Evolutionary conservation across 2,113 vertebrate species (phyloP).

Genomic region (Verasper variegatus): DNA sequence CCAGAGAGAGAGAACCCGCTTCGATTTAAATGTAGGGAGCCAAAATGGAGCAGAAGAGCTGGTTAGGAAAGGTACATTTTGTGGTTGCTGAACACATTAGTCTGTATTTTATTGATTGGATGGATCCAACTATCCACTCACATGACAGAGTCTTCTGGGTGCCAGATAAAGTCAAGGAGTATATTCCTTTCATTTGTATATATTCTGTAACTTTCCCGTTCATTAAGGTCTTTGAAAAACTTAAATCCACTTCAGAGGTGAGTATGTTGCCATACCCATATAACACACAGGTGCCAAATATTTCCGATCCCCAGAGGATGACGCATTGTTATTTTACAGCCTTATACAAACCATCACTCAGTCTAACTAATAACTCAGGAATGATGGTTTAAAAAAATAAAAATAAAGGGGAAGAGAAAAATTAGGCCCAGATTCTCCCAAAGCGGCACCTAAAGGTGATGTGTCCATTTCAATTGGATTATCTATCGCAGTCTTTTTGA

Average conservation of each 20-base stretch:
- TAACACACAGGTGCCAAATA: slow-evolving; percentile 46
- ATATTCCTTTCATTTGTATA: background rate
- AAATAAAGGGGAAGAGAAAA: background rate
- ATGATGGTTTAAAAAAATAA: slow-evolving; percentile 22
- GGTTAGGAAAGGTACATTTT: no score
- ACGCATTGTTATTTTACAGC: slow-evolving; percentile 48
- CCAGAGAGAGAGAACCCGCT: background rate
- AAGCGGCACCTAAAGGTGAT: slow-evolving; percentile 64
- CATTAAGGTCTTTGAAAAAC: background rate
- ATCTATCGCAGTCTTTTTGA: slow-evolving; percentile 69
- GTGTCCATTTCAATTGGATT: slow-evolving; percentile 75
- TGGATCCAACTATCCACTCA: background rate
- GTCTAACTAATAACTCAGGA: slow-evolving; percentile 38
- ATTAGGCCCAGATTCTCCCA: slow-evolving; percentile 38
- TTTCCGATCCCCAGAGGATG: slow-evolving; percentile 45
- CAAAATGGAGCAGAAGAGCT: no score
- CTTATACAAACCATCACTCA: slow-evolving; percentile 36
- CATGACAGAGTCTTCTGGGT: no score
- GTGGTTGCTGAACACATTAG: no score
- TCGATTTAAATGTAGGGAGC: background rate
- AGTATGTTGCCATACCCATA: background rate
- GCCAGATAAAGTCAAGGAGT: background rate
- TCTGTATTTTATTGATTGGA: background rate
- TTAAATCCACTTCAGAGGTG: background rate
- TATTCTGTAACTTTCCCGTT: background rate